phyloP scores from a whole-genome alignment of 1,140 invertebrate species.

The Triops cancriformis region DNA sequence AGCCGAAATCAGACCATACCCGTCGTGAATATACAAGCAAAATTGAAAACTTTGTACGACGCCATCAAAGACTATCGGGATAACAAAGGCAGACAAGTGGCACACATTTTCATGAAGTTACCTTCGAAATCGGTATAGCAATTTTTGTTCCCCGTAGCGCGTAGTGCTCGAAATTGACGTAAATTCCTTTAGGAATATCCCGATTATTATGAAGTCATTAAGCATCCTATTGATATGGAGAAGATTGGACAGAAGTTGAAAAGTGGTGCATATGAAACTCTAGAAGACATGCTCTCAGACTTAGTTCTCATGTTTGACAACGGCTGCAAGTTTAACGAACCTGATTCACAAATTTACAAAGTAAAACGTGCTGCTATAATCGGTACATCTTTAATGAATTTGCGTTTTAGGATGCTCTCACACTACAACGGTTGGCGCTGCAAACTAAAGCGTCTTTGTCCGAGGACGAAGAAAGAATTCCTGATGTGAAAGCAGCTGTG shows the following conservation, averaged over 20 bases:
- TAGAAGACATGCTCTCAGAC: conserved; percentile 87
- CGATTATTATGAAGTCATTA: conserved; percentile 96
- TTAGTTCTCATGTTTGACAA: conserved; percentile 98
- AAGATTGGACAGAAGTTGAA: conserved; percentile 83
- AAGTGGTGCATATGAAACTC: conserved; percentile 61
- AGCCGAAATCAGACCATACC: conserved; percentile 15
- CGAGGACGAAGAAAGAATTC: conserved; percentile 74
- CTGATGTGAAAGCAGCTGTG: conserved; percentile 77
- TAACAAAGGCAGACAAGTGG: conserved; percentile 73
- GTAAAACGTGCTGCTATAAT: conserved; percentile 38
- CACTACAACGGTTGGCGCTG: conserved; percentile 79
- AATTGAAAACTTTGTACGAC: conserved; percentile 79
- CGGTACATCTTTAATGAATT: conserved; percentile 18
- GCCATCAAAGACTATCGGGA: conserved; percentile 82
- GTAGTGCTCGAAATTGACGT: conserved; percentile 15
- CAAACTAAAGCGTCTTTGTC: conserved; percentile 73
- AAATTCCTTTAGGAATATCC: conserved; percentile 67
- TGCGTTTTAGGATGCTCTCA: conserved; percentile 67
- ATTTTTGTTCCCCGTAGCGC: background rate
- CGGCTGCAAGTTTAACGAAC: conserved; percentile 98
- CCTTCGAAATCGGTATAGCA: conserved; percentile 70
- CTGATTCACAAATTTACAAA: conserved; percentile 97
- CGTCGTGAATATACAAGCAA: conserved; percentile 43
- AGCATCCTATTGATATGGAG: conserved; percentile 94
- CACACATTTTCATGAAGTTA: conserved; percentile 87